A percentile compares a stretch with the other conserved stretches of the same genome.
phyloP scores from a whole-genome alignment of 1,140 invertebrate species.

The Archivesica marissinica region DNA sequence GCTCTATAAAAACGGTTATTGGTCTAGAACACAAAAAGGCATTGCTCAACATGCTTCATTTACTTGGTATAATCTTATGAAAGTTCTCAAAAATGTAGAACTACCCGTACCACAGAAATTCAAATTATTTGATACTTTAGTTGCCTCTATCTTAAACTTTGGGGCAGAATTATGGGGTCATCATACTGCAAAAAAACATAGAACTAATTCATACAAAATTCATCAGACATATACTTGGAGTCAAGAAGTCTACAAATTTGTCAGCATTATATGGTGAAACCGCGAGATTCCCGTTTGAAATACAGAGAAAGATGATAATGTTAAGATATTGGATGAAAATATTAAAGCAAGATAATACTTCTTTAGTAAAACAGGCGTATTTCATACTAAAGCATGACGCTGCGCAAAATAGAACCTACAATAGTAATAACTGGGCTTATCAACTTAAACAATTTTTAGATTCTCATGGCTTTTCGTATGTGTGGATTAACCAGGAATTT shows the following conservation, averaged over 20 bases:
- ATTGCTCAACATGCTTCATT: slow-evolving; percentile 27
- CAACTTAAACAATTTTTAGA: background rate
- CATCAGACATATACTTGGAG: background rate
- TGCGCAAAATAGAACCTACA: background rate
- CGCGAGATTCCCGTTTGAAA: background rate
- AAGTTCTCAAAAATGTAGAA: background rate
- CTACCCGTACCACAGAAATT: background rate
- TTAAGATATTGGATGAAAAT: slow-evolving; percentile 22
- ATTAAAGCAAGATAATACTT: background rate
- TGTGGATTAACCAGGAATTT: too few relatives aligned
- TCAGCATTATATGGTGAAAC: slow-evolving; percentile 10
- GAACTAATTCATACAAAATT: slow-evolving; percentile 9
- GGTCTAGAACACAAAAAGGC: slow-evolving; percentile 2
- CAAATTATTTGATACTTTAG: slow-evolving; percentile 28
- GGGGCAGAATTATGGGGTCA: background rate
- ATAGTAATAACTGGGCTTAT: background rate
- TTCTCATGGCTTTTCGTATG: background rate
- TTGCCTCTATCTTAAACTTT: background rate
- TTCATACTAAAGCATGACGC: background rate
- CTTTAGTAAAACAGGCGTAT: background rate
- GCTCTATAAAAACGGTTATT: background rate
- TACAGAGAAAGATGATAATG: background rate
- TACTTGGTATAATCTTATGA: background rate
- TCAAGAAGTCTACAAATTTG: slow-evolving; percentile 22
- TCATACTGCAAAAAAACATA: background rate